A percentile compares a stretch with the other conserved stretches of the same genome.
Conservation (phyloP, 1,140 invertebrate genomes). For the Archivesica marissinica region DNA sequence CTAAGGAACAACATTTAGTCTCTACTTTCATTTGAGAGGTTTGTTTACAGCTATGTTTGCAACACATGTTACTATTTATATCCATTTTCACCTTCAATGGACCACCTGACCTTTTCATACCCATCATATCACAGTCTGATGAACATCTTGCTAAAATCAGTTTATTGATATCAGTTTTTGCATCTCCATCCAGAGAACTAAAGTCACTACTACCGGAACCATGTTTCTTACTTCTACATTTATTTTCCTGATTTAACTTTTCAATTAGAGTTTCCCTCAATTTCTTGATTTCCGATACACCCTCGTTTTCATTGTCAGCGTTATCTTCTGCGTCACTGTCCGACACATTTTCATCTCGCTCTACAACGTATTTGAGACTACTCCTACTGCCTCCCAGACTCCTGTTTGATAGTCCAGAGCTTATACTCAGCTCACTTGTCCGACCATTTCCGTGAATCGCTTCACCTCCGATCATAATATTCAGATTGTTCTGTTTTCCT, state of each 20-base stretch:
- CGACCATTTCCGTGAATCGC: neutral
- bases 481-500: conserved; percentile 54
- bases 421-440: conserved; percentile 54
- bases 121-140: conserved; percentile 59
- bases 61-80: conserved; percentile 77
- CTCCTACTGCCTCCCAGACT: conserved; percentile 70
- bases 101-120: conserved; percentile 45
- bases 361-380: conserved; percentile 72
- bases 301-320: conserved; percentile 42
- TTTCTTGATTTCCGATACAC: conserved; percentile 36
- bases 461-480: conserved; percentile 20
- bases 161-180: conserved; percentile 27
- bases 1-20: conserved; percentile 80
- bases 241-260: conserved; percentile 58
- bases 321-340: conserved; percentile 72
- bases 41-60: conserved; percentile 63
- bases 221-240: conserved; percentile 42
- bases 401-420: conserved; percentile 60
- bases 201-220: conserved; percentile 41
- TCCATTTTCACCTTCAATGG: conserved; percentile 66
- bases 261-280: conserved; percentile 33
- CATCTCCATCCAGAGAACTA: conserved; percentile 14
- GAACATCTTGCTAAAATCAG: conserved; percentile 56
- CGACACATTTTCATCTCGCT: conserved; percentile 64
- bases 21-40: conserved; percentile 70